Evolutionary conservation across 2,797 vertebrate species (phyloP), one percentile per base, ranked within the genome.

Genomic region (Syndactyla subalaris): DNA sequence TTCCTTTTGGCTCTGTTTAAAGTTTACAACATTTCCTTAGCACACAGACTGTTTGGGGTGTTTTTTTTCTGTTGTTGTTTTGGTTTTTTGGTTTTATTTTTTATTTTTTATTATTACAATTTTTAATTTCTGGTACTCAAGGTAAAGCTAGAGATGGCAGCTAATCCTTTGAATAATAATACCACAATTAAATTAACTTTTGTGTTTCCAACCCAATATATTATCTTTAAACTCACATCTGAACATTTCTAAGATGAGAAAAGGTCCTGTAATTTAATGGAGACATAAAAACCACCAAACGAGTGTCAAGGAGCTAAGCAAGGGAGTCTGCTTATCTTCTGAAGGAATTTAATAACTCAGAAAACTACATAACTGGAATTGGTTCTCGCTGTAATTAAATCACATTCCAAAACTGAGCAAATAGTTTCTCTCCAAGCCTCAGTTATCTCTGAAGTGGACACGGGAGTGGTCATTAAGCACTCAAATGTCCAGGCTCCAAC

Each of bases 81-180:
- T 83, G 14, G 3, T 2, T 4, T 13, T 55, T 34, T 41, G 3
- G 24, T 4, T 49, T 52, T 52, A 39, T 41, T 16, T 41, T 78
- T 46, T 46, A 46, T n/a, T 71, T 41, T 58, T 54, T 88, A 51
- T 54, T 65, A 70, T 59, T 62, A 49, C 10, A 43, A 22, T 71
- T 68, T 43, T 43, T 70, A 43, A 12, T 92, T 88, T 89, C 21
- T 34, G 11, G 17, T 66, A 41, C 48, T 92, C 63, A 41, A 73
- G 39, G 27, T 93, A 84, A 58, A 92, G 11, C 16, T 65, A 48
- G 55, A 66, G 46, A 66, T 12, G 3, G 30, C 27, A 88, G 58
- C 29, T 93, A 92, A 84, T 92, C 1, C 48, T 94, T 80, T 81
- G 70, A 73, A 63, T 86, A 91, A 85, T 86, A 92, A 83, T 70